These are phyloP conservation scores for Automeris io DNA, from an alignment of 2,888 invertebrate genomes.

Conservation along the genomic window DNA sequence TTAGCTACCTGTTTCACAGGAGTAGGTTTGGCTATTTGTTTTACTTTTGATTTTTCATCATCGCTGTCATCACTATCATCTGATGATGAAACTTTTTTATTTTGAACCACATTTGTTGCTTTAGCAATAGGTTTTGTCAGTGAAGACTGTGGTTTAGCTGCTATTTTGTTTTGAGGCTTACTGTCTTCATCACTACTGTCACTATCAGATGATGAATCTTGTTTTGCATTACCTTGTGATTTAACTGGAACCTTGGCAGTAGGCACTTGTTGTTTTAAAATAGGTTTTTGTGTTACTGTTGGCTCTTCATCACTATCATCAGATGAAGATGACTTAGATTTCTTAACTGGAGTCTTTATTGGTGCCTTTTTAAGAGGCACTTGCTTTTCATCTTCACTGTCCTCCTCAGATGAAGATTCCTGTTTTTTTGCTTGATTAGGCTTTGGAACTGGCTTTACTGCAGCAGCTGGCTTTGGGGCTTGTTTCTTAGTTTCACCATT, in stretches of 20 bases:
- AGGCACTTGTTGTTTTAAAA: slow-evolving; percentile 19
- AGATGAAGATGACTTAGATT: slow-evolving; percentile 43
- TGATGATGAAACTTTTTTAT: slow-evolving; percentile 39
- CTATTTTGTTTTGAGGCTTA: slow-evolving; percentile 21
- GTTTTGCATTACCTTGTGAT: slow-evolving; percentile 14
- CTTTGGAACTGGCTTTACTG: slow-evolving; percentile 14
- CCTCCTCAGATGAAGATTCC: slow-evolving; percentile 34
- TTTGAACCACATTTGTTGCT: slow-evolving; percentile 12
- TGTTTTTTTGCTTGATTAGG: slow-evolving; percentile 9
- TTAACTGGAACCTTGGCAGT: slow-evolving; percentile 13
- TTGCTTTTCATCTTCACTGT: slow-evolving; percentile 41
- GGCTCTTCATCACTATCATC: slow-evolving; percentile 29
- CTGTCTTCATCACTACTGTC: slow-evolving; percentile 49
- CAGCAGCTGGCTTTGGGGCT: slow-evolving; percentile 19
- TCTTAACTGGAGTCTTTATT: slow-evolving; percentile 29
- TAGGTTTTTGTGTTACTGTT: slow-evolving; percentile 17
- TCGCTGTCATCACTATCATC: slow-evolving; percentile 56
- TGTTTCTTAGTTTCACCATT: slow-evolving; percentile 13
- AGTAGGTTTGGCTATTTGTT: slow-evolving; percentile 28
- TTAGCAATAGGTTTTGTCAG: slow-evolving; percentile 21
- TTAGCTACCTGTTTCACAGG: slow-evolving; percentile 18
- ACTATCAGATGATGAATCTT: slow-evolving; percentile 45
- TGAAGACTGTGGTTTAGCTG: slow-evolving; percentile 19
- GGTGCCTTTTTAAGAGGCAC: slow-evolving; percentile 13
- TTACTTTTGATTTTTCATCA: slow-evolving; percentile 39